Conservation (phyloP, 2,113 vertebrate genomes). For the Coryphaenoides rupestris region DNA sequence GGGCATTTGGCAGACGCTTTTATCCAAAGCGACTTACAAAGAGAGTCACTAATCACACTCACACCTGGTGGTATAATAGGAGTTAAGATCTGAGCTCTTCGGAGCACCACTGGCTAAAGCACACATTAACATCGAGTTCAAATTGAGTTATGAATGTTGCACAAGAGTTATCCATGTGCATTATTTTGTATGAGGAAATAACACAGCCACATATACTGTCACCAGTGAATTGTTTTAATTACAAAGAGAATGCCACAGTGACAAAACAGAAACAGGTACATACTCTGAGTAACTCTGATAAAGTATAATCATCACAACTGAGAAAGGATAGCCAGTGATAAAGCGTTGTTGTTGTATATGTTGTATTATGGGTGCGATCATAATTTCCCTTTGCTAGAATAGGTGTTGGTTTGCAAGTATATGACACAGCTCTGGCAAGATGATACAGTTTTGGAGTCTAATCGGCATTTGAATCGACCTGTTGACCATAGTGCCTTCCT, state of each 20-base stretch:
- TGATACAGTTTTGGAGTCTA: conserved; percentile 2
- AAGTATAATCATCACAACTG: conserved; percentile 48
- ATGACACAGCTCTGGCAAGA: conserved; percentile 16
- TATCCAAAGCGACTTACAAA: no score
- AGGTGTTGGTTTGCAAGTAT: neutral
- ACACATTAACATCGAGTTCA: conserved; percentile 19
- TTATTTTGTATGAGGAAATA: neutral
- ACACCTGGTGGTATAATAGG: no score
- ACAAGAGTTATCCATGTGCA: neutral
- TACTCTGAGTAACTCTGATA: conserved; percentile 59
- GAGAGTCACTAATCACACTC: no score
- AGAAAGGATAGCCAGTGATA: conserved; percentile 41
- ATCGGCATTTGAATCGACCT: conserved; percentile 5
- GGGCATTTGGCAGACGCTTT: no score
- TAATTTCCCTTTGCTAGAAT: conserved; percentile 3
- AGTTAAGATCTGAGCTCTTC: no score
- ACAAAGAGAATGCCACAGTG: conserved; percentile 76
- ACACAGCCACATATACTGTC: conserved; percentile 33
- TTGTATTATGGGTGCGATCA: no score
- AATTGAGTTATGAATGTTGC: neutral
- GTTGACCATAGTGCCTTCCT: conserved; percentile 20
- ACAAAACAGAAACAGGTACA: conserved; percentile 66
- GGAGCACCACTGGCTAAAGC: no score
- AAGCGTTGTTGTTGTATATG: conserved; percentile 15
- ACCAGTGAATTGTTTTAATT: conserved; percentile 81